A percentile compares a stretch with the other conserved stretches of the same genome.
phyloP scores from a whole-genome alignment of 2,888 invertebrate species.

The Caenorhabditis sinica region DNA sequence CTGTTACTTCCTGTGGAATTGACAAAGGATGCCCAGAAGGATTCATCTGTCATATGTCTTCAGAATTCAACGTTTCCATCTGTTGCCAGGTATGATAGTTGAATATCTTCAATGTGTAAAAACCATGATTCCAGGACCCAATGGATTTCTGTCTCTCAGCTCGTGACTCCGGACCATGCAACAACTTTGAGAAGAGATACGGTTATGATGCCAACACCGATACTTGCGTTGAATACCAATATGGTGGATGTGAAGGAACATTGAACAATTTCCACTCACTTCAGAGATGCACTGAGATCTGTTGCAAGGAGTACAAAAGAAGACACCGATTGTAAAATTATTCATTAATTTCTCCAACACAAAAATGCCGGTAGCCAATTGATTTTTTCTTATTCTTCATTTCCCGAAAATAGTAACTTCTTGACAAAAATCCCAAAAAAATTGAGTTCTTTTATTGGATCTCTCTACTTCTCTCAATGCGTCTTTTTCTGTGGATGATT shows the following conservation, averaged over 20 bases:
- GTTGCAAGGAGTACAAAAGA: constrained; percentile 82
- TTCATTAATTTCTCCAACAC: constrained; percentile 19
- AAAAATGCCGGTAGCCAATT: constrained; percentile 58
- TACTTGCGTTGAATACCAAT: constrained; percentile 80
- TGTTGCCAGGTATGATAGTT: constrained; percentile 78
- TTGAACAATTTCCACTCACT: constrained; percentile 82
- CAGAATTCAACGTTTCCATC: constrained; percentile 79
- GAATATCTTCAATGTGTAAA: background rate
- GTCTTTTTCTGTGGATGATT: constrained; percentile 60
- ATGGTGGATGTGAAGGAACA: constrained; percentile 82
- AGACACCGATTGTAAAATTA: constrained; percentile 68
- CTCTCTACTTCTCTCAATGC: constrained; percentile 41
- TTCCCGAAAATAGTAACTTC: constrained; percentile 6
- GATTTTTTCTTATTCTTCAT: constrained; percentile 14
- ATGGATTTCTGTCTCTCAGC: constrained; percentile 81
- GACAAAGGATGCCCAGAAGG: constrained; percentile 80
- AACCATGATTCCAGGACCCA: constrained; percentile 74
- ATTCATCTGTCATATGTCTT: constrained; percentile 82
- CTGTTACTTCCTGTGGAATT: constrained; percentile 79
- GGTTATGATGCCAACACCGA: constrained; percentile 81
- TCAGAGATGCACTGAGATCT: constrained; percentile 82
- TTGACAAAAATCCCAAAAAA: constrained; percentile 28
- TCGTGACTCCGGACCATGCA: constrained; percentile 81
- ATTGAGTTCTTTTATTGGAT: constrained; percentile 58
- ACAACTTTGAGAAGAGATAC: constrained; percentile 74